phyloP scores from a whole-genome alignment of 2,888 invertebrate species.

The Heterodera filipjevi region DNA sequence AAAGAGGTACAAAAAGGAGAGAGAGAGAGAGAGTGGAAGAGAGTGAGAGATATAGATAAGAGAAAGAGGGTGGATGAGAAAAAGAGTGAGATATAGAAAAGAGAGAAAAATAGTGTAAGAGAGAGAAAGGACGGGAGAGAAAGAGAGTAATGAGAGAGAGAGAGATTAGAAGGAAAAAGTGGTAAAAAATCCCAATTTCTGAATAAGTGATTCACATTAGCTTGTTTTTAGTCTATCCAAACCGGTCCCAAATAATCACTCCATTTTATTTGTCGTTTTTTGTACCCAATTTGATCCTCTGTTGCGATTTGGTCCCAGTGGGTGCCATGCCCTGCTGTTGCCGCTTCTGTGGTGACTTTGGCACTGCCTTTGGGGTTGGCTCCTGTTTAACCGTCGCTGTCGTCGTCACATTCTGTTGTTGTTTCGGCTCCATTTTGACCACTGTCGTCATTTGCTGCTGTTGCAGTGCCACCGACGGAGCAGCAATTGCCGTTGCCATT shows the following conservation, averaged over 20 bases:
- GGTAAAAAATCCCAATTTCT: too few relatives aligned
- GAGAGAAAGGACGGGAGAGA: too few relatives aligned
- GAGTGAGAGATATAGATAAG: too few relatives aligned
- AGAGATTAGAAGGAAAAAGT: too few relatives aligned
- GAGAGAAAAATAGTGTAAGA: too few relatives aligned
- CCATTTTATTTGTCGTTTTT: neutral
- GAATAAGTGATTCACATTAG: too few relatives aligned
- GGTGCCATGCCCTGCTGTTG: constrained; percentile 34
- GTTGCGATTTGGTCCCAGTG: constrained; percentile 7
- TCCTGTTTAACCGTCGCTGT: constrained; percentile 35
- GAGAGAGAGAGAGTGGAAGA: too few relatives aligned
- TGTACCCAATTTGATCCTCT: constrained; percentile 20
- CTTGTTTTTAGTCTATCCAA: too few relatives aligned
- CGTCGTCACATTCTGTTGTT: constrained; percentile 18
- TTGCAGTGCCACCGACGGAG: neutral
- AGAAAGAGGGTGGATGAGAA: too few relatives aligned
- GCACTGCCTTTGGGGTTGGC: constrained; percentile 16
- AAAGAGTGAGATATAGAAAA: too few relatives aligned
- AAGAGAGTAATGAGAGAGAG: too few relatives aligned
- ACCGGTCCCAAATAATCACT: neutral
- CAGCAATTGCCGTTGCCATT: constrained; percentile 23
- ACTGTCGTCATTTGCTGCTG: neutral
- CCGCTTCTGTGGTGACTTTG: constrained; percentile 1
- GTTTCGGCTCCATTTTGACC: constrained; percentile 5
- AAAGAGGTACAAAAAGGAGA: too few relatives aligned